Percentiles rank a stretch among this genome's conserved stretches.
These are phyloP conservation scores for Morus bassanus DNA, from an alignment of 2,797 vertebrate genomes.

Conservation along the genomic window DNA sequence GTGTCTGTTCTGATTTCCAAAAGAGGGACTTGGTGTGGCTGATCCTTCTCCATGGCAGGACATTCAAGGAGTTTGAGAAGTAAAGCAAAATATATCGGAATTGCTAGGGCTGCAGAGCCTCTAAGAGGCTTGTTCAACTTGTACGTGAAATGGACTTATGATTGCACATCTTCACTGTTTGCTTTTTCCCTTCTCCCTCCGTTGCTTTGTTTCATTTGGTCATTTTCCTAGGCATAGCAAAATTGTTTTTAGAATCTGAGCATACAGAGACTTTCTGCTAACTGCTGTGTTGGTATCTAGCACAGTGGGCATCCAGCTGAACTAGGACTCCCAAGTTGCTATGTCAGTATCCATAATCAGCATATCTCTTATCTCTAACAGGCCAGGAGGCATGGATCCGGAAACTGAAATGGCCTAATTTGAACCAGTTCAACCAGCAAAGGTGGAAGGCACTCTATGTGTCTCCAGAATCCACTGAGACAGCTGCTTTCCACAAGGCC, in stretches of 20 bases:
- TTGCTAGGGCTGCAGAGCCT: background rate
- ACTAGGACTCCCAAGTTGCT: background rate
- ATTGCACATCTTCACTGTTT: background rate
- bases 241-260: background rate
- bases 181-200: background rate
- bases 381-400: conserved; percentile 94
- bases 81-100: background rate
- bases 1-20: background rate
- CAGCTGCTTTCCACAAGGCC: conserved; percentile 89
- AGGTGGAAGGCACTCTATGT: conserved; percentile 87
- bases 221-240: background rate
- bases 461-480: conserved; percentile 70
- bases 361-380: conserved; percentile 3
- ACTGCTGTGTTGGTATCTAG: background rate
- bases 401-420: conserved; percentile 84
- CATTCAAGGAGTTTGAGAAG: background rate
- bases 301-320: background rate
- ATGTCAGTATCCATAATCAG: background rate
- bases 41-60: background rate
- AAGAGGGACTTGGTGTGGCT: background rate
- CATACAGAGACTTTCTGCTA: background rate
- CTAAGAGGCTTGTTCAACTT: background rate
- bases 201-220: background rate
- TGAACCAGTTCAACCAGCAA: conserved; percentile 79
- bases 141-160: no score